Conservation (phyloP, 2,888 invertebrate genomes). For the Plemyria rubiginata region DNA sequence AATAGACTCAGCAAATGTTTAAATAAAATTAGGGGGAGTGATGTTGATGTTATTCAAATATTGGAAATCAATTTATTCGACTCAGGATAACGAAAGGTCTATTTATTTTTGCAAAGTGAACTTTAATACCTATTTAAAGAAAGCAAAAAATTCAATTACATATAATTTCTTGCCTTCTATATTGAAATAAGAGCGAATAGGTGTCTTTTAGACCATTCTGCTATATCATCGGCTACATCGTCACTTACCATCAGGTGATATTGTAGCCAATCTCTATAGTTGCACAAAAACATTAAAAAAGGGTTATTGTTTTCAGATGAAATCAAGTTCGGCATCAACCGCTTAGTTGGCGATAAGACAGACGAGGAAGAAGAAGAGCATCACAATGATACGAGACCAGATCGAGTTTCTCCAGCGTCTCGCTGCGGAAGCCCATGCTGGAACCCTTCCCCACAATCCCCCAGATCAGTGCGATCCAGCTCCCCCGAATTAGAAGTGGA, state of each 20-base stretch:
- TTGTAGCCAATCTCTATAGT: too few species aligned
- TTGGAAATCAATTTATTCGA: constrained; percentile 18
- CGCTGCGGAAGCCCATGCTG: constrained; percentile 84
- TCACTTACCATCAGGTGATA: too few species aligned
- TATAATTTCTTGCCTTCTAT: too few species aligned
- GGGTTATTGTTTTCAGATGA: constrained; percentile 86
- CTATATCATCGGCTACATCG: too few species aligned
- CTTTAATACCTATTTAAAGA: not conserved
- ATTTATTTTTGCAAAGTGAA: not conserved
- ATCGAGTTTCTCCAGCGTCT: constrained; percentile 75
- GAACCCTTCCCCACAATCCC: constrained; percentile 78
- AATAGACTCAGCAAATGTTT: constrained; percentile 38
- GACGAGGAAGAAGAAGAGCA: constrained; percentile 86
- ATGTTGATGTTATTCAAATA: constrained; percentile 34
- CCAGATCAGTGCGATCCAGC: constrained; percentile 81
- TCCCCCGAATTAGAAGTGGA: constrained; percentile 91
- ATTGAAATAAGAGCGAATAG: too few species aligned
- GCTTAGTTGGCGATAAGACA: constrained; percentile 88
- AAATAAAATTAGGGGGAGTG: constrained; percentile 27
- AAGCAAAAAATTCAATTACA: too few species aligned
- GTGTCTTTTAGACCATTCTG: too few species aligned
- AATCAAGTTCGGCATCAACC: constrained; percentile 93
- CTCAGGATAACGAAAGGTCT: not conserved
- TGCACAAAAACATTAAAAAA: constrained; percentile 7
- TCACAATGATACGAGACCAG: constrained; percentile 67